Percentiles rank a stretch among this genome's conserved stretches.
Evolutionary conservation across 2,113 vertebrate species (phyloP).

Genomic region (Ramphastos sulfuratus): DNA sequence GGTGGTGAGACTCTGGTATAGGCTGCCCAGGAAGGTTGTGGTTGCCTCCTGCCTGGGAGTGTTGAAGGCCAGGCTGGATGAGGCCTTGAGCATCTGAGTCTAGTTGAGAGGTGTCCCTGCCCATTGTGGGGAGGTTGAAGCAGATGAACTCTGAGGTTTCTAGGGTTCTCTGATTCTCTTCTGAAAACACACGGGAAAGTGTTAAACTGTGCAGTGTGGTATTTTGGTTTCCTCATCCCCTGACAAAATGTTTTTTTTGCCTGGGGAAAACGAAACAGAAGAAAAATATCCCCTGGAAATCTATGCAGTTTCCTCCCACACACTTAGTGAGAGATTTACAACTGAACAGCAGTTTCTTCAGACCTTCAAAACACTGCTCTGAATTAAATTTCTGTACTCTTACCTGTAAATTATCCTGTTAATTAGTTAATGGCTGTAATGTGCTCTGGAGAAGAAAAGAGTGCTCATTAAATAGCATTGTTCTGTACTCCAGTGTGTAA

Average conservation of each 20-base stretch:
- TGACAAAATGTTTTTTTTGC: slow-evolving; percentile 57
- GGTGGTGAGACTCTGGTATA: too few relatives aligned
- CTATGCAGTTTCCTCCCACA: slow-evolving; percentile 62
- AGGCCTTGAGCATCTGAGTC: too few relatives aligned
- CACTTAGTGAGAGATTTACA: slow-evolving; percentile 61
- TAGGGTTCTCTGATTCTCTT: not conserved
- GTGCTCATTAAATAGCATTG: slow-evolving; percentile 53
- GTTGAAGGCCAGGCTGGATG: too few relatives aligned
- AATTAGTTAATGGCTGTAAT: slow-evolving; percentile 68
- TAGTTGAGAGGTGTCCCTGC: too few relatives aligned
- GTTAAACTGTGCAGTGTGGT: not conserved
- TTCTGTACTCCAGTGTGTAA: not conserved
- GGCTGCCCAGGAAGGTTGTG: too few relatives aligned
- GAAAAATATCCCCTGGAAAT: slow-evolving; percentile 64
- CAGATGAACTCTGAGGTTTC: too few relatives aligned
- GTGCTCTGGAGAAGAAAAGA: slow-evolving; percentile 50
- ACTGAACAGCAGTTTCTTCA: slow-evolving; percentile 26
- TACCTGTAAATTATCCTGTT: slow-evolving; percentile 59
- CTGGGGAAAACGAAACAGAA: slow-evolving; percentile 49
- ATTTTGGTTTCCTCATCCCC: slow-evolving; percentile 54
- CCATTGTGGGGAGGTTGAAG: too few relatives aligned
- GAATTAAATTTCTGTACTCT: slow-evolving; percentile 31
- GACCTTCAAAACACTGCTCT: slow-evolving; percentile 18
- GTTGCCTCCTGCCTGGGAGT: too few relatives aligned
- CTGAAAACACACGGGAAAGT: slow-evolving; percentile 46